phyloP scores from a whole-genome alignment of 2,797 vertebrate species.

The Ctenopoma kingsleyae region DNA sequence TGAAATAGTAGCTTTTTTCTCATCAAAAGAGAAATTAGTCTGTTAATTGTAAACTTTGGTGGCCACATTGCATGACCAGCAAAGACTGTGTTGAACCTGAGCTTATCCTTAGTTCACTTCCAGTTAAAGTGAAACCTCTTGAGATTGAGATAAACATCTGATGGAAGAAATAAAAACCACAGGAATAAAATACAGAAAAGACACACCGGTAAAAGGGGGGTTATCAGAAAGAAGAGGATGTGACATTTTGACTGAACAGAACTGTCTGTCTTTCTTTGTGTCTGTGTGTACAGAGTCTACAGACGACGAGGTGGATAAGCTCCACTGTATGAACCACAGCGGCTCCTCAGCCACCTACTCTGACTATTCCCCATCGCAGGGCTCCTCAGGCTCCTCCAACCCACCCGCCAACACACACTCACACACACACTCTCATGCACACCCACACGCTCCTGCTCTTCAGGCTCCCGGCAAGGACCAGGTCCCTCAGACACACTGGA shows the following conservation, averaged over 20 bases:
- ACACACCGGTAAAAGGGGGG: neutral
- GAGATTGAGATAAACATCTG: neutral
- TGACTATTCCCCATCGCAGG: constrained; percentile 99
- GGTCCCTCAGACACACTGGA: constrained; percentile 95
- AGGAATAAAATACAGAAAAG: too few species aligned
- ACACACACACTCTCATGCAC: constrained; percentile 41
- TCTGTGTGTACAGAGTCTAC: constrained; percentile 90
- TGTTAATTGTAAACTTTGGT: too few species aligned
- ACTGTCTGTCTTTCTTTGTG: constrained; percentile 24
- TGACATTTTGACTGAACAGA: constrained; percentile 47
- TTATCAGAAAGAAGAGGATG: constrained; percentile 19
- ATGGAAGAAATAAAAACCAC: neutral
- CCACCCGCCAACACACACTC: constrained; percentile 87
- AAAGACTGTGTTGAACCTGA: neutral
- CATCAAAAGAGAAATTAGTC: neutral
- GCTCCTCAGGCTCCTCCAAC: constrained; percentile 97
- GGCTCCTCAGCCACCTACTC: constrained; percentile 99
- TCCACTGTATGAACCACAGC: constrained; percentile 98
- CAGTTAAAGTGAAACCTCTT: neutral
- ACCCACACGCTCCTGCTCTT: constrained; percentile 84
- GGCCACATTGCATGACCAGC: neutral
- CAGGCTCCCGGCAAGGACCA: constrained; percentile 93
- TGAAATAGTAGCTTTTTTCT: neutral
- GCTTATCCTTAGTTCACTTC: neutral
- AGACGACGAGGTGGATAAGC: constrained; percentile 97